Conservation (phyloP, 2,113 vertebrate species). For the Zeus faber region DNA sequence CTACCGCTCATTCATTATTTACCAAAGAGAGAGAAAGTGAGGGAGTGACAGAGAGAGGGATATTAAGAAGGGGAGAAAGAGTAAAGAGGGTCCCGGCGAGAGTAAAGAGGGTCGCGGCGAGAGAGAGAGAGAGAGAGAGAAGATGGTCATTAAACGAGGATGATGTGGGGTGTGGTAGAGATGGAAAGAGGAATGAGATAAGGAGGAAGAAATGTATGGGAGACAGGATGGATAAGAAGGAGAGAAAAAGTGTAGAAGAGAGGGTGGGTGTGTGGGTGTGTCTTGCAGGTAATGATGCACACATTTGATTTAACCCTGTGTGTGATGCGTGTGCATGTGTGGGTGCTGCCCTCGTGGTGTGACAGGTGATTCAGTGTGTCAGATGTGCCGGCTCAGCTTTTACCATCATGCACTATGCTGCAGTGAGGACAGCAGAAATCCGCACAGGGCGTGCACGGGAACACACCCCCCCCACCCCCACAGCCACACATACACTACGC, state of each 20-base stretch:
- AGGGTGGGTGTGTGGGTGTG: background rate
- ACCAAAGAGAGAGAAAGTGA: background rate
- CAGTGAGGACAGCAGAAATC: slow-evolving; percentile 4
- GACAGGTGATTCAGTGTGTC: slow-evolving; percentile 3
- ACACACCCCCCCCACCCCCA: no score
- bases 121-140: no score
- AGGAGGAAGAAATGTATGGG: background rate
- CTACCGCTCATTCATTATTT: background rate
- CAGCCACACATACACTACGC: no score
- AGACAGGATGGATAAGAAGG: background rate
- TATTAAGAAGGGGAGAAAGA: no score
- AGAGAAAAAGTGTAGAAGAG: no score
- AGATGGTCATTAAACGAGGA: slow-evolving; percentile 1
- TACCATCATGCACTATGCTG: background rate
- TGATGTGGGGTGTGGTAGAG: background rate
- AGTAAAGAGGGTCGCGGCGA: no score
- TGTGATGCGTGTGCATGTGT: background rate
- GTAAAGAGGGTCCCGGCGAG: no score
- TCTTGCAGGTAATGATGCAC: no score
- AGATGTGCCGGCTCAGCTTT: slow-evolving; percentile 3
- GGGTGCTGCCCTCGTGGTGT: background rate
- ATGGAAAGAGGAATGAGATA: slow-evolving; percentile 8
- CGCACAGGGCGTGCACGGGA: no score
- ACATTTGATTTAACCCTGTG: no score
- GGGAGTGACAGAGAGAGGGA: background rate